Evolutionary conservation across 1,140 invertebrate species (phyloP), one percentile per base, ranked within the genome.

Genomic region (Calosoma granatense): DNA sequence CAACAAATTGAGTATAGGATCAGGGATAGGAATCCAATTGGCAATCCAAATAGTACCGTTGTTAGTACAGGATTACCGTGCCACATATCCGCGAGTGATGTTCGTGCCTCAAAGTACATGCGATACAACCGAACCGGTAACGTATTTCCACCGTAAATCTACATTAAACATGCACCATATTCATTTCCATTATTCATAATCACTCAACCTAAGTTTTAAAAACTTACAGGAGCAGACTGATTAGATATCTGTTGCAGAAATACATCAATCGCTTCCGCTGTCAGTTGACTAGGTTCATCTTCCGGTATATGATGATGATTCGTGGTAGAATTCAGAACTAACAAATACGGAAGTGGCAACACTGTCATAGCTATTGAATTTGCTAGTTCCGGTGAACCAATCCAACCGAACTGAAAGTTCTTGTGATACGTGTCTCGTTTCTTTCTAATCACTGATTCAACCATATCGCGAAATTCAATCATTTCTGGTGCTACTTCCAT

Each of bases 1-100:
- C 92, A 97, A 71, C 90, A 97, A 60, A 93, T 88, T 1, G 92
- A 92, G 68, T 97, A 97, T 67, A 89, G 85, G 65, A 97, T 97
- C 1, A 97, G 81, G n/a, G 87, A 86, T 6, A 97, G 78, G 69
- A 97, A 96, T 14, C 90, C 88, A 23, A 91, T 71, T 9, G 94
- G 94, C 36, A 97, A 76, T 9, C 91, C 91, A 73, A 93, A 91
- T 4, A 96, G 76, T 3, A 96, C 82, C 19, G 87, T 78, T 4
- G 92, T 94, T 47, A 96, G 72, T 26, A 94, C 85, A 2, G 93
- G 92, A 76, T 95, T 94, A 17, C 90, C 90, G 61, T 77, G 76
- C 90, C 91, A 95, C 90, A 95, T 94, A 53, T 88, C 83, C 21
- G 73, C 72, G 20, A 94, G 70, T 1, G 83, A 81, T 23, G 84